These are phyloP conservation scores for Drosophila micromelanica DNA, from an alignment of 1,140 invertebrate species.

Conservation along the genomic window DNA sequence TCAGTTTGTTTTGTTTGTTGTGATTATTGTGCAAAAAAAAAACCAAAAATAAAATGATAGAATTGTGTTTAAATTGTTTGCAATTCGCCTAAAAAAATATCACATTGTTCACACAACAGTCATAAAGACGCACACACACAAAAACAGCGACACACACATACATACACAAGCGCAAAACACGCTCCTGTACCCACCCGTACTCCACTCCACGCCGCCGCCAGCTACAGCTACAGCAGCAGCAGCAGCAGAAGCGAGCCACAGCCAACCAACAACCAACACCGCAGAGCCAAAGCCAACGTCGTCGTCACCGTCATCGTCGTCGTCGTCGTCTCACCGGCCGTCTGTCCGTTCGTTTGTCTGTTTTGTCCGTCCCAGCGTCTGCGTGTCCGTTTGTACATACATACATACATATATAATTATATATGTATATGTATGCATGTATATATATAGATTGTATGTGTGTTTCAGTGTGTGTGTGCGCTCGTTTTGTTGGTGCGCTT, in stretches of 20 bases:
- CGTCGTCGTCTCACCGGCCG: slow-evolving; percentile 59
- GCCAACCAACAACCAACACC: slow-evolving; percentile 59
- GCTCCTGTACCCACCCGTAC: slow-evolving; percentile 76
- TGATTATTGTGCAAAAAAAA: slow-evolving; percentile 30
- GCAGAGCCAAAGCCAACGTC: slow-evolving; percentile 70
- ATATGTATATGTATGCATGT: slow-evolving; percentile 38
- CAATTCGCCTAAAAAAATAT: slow-evolving; percentile 44
- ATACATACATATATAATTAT: slow-evolving; percentile 41
- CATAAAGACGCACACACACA: slow-evolving; percentile 42
- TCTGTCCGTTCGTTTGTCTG: slow-evolving; percentile 31
- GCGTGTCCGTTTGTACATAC: slow-evolving; percentile 62
- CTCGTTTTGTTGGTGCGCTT: slow-evolving; percentile 54
- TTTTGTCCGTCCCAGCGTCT: slow-evolving; percentile 55
- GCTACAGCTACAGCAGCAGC: slow-evolving; percentile 45
- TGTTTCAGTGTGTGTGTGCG: slow-evolving; percentile 41
- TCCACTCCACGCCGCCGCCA: slow-evolving; percentile 63
- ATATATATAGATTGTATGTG: slow-evolving; percentile 56
- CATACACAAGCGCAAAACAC: slow-evolving; percentile 71
- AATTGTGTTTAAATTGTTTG: slow-evolving; percentile 17
- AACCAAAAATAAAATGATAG: slow-evolving; percentile 8
- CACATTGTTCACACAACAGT: slow-evolving; percentile 36
- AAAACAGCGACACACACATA: slow-evolving; percentile 44
- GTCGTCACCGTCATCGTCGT: slow-evolving; percentile 41
- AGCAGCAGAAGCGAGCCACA: slow-evolving; percentile 41
- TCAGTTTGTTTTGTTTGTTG: slow-evolving; percentile 22